A percentile compares a stretch with the other conserved stretches of the same genome.
These are phyloP conservation scores for Silurus aristotelis DNA, from an alignment of 2,797 vertebrate genomes.

Conservation along the genomic window DNA sequence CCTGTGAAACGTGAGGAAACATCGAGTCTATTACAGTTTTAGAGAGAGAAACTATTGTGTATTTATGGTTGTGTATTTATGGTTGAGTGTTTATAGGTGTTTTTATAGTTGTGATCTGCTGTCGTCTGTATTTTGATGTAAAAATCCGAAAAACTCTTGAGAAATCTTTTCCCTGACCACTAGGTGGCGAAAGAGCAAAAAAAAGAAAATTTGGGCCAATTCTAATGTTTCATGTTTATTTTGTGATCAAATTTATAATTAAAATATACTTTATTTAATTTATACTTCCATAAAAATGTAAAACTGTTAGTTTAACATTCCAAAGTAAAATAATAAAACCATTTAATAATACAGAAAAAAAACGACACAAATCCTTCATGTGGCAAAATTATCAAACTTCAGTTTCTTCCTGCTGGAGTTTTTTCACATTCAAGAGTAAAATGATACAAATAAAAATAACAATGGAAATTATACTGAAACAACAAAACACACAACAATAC, in stretches of 20 bases:
- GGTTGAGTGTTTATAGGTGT: too few species aligned
- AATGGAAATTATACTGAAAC: background rate
- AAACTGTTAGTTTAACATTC: background rate
- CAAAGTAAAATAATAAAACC: background rate
- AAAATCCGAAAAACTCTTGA: background rate
- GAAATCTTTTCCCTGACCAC: background rate
- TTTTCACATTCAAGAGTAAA: background rate
- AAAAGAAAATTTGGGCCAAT: background rate
- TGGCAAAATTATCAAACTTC: background rate
- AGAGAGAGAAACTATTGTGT: too few species aligned
- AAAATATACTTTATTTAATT: background rate
- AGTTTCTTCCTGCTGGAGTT: background rate
- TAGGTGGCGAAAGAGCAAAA: background rate
- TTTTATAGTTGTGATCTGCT: too few species aligned
- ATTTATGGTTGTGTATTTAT: too few species aligned
- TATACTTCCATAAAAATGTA: background rate
- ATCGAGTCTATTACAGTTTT: too few species aligned
- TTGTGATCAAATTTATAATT: background rate
- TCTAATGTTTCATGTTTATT: background rate
- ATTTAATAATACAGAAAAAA: background rate
- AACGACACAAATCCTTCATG: constrained; percentile 1
- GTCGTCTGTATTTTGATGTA: too few species aligned
- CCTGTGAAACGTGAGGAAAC: too few species aligned
- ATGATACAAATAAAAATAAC: background rate
- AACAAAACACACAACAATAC: background rate